Percentiles rank a stretch among this genome's conserved stretches.
phyloP scores from a whole-genome alignment of 2,113 vertebrate genomes.

The Lepidothrix coronata region DNA sequence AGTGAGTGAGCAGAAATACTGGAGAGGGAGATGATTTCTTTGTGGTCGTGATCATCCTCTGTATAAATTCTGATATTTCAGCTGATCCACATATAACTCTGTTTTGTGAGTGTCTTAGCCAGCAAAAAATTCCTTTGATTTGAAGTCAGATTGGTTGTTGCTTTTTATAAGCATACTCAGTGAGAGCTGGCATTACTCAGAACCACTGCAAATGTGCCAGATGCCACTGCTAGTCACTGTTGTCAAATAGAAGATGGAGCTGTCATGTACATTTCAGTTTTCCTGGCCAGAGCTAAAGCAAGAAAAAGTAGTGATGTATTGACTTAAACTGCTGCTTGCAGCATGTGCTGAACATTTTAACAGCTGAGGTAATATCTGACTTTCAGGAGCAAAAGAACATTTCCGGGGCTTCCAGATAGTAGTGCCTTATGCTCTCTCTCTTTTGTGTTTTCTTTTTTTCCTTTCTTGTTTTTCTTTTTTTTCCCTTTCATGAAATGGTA shows the following conservation, averaged over 20 bases:
- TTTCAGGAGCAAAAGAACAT: background rate
- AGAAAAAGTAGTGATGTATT: background rate
- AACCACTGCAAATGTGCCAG: background rate
- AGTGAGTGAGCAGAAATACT: background rate
- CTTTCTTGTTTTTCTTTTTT: too few relatives aligned
- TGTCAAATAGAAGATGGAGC: background rate
- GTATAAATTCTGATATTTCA: background rate
- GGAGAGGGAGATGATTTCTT: background rate
- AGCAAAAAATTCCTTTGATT: background rate
- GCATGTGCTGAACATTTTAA: background rate
- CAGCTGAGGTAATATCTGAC: background rate
- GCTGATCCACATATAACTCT: background rate
- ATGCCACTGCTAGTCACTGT: background rate
- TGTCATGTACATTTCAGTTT: background rate
- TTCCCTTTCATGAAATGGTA: background rate
- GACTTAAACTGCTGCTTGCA: background rate
- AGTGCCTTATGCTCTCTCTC: background rate
- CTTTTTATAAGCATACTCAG: background rate
- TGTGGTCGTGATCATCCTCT: background rate
- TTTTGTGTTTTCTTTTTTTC: too few relatives aligned
- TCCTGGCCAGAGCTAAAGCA: background rate
- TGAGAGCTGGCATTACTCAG: background rate
- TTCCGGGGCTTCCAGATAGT: background rate
- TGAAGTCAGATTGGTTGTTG: background rate
- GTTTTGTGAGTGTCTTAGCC: background rate